These are phyloP conservation scores for Oscheius sp. DNA, from an alignment of 1,140 invertebrate genomes.

Conservation along the genomic window DNA sequence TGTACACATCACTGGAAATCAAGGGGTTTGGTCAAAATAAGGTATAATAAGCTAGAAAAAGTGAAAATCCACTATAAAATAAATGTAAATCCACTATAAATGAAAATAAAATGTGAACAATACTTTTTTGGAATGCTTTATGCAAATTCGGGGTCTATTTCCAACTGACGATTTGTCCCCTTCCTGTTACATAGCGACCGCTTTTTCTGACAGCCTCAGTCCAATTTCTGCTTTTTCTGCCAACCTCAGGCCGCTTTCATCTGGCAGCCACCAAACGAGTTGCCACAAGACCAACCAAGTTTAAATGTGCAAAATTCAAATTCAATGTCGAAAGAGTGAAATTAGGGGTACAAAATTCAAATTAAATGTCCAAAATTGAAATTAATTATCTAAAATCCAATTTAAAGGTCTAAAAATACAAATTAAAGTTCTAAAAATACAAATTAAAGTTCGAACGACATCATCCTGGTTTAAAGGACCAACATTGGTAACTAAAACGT, in stretches of 20 bases:
- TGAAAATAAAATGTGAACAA: background rate
- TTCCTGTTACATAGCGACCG: background rate
- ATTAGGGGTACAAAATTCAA: conserved; percentile 12
- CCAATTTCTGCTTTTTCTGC: background rate
- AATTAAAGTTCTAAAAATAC: too few relatives aligned
- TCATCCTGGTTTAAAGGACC: too few relatives aligned
- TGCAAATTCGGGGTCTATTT: background rate
- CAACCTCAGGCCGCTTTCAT: too few relatives aligned
- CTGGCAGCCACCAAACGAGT: background rate
- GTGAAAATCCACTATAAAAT: conserved; percentile 11
- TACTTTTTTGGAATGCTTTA: background rate
- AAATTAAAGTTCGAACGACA: too few relatives aligned
- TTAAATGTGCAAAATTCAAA: background rate
- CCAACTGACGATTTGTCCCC: background rate
- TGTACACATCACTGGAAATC: conserved; percentile 50
- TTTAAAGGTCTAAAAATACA: background rate
- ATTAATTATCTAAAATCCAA: conserved; percentile 22
- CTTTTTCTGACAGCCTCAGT: background rate
- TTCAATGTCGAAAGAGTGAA: background rate
- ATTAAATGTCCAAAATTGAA: conserved; percentile 1
- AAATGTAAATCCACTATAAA: conserved; percentile 7
- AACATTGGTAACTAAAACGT: too few relatives aligned
- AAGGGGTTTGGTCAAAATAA: conserved; percentile 12
- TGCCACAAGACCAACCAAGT: background rate
- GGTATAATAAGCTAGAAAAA: conserved; percentile 15